Conservation (phyloP, 1,140 invertebrate species). For the Lepidostoma basale region DNA sequence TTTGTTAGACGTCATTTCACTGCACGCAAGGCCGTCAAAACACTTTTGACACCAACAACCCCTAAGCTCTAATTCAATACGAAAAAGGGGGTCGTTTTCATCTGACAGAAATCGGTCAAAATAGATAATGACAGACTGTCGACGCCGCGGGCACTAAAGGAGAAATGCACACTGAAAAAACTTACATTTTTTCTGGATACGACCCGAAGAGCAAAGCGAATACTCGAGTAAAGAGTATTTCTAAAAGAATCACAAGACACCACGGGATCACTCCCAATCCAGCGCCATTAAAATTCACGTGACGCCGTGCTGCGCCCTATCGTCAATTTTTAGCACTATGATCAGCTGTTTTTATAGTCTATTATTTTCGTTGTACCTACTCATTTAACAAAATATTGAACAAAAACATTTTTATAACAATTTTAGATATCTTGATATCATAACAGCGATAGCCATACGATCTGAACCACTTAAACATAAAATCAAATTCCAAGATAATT, state of each 20-base stretch:
- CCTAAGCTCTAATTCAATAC: not conserved
- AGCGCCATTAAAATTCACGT: conserved; percentile 64
- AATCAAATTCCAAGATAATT: too few species aligned
- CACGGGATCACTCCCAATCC: conserved; percentile 58
- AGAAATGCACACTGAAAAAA: not conserved
- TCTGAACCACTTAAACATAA: too few species aligned
- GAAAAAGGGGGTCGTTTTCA: conserved; percentile 2
- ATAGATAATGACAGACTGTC: not conserved
- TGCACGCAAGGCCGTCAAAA: not conserved
- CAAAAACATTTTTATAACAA: too few species aligned
- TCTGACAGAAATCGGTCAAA: conserved; percentile 22
- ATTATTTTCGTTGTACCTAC: conserved; percentile 41
- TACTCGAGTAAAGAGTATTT: conserved; percentile 31
- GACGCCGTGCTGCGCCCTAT: conserved; percentile 61
- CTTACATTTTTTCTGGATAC: conserved; percentile 14
- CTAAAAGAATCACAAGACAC: conserved; percentile 59
- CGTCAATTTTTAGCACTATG: conserved; percentile 50
- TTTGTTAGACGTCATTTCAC: too few species aligned
- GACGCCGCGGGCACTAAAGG: not conserved
- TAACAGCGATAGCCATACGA: too few species aligned
- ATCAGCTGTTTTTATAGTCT: conserved; percentile 63
- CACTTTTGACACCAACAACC: conserved; percentile 19
- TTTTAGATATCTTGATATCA: too few species aligned
- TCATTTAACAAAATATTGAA: not conserved
- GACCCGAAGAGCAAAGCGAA: not conserved